phyloP scores from a whole-genome alignment of 2,113 vertebrate genomes.

The Carollia perspicillata region DNA sequence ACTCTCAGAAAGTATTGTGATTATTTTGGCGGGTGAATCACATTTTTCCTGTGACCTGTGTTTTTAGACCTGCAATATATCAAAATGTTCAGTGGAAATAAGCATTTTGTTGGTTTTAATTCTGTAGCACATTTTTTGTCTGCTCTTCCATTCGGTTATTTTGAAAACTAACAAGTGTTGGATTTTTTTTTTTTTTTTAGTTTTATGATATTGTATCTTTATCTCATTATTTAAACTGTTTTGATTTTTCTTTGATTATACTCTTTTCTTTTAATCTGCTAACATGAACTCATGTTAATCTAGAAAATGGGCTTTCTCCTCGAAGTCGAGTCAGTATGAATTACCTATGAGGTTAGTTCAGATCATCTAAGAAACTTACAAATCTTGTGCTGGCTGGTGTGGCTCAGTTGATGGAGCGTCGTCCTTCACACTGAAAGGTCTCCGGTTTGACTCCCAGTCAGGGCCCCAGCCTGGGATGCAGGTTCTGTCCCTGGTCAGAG shows the following conservation, averaged over 20 bases:
- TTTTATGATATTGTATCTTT: not conserved
- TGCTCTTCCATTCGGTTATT: not conserved
- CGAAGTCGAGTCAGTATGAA: not conserved
- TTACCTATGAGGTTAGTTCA: slow-evolving; percentile 28
- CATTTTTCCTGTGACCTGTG: not conserved
- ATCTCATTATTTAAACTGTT: slow-evolving; percentile 28
- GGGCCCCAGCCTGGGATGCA: too few species aligned
- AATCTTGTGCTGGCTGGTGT: not conserved
- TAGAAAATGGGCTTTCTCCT: slow-evolving; percentile 33
- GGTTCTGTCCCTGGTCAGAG: too few species aligned
- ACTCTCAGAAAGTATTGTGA: not conserved
- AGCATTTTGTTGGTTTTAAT: not conserved
- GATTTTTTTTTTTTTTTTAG: slow-evolving; percentile 7
- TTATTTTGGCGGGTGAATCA: slow-evolving; percentile 42
- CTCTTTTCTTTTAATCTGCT: not conserved
- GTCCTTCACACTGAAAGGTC: too few species aligned
- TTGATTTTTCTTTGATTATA: slow-evolving; percentile 41
- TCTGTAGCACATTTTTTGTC: not conserved
- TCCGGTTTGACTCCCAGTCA: too few species aligned
- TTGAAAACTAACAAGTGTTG: not conserved
- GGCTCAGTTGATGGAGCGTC: too few species aligned
- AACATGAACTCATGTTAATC: slow-evolving; percentile 7
- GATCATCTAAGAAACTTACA: slow-evolving; percentile 3
- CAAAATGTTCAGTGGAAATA: slow-evolving; percentile 31
- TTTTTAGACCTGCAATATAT: not conserved